A percentile compares a stretch with the other conserved stretches of the same genome.
phyloP scores from a whole-genome alignment of 2,113 vertebrate genomes.

The Corythaixoides concolor region DNA sequence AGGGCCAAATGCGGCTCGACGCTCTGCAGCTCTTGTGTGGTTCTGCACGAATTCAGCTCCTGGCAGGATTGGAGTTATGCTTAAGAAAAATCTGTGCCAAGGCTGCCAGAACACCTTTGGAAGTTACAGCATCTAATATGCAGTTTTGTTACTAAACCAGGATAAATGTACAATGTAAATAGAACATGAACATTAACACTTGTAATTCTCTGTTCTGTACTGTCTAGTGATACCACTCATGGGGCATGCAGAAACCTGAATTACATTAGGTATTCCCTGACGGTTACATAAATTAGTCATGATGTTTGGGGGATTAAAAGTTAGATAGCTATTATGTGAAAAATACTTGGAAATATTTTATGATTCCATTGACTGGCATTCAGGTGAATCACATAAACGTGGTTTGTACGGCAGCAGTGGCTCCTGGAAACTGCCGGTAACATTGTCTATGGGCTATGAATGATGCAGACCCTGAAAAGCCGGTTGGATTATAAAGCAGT shows the following conservation, averaged over 20 bases:
- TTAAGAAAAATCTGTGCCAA: not conserved
- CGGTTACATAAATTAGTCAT: conserved; percentile 64
- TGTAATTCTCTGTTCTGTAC: not conserved
- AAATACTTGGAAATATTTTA: conserved; percentile 15
- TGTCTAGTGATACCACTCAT: not conserved
- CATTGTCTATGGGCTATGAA: not conserved
- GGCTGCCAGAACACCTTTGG: not conserved
- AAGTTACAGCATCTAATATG: conserved; percentile 19
- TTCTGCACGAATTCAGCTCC: not conserved
- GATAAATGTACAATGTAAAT: conserved; percentile 36
- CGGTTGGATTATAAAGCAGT: conserved; percentile 40
- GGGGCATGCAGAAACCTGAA: conserved; percentile 37
- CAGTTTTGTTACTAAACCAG: conserved; percentile 36
- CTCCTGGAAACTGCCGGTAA: not conserved
- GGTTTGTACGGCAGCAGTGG: conserved; percentile 5
- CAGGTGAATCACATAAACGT: conserved; percentile 15
- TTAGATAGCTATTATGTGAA: conserved; percentile 30
- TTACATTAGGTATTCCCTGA: conserved; percentile 50
- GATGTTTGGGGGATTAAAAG: conserved; percentile 49
- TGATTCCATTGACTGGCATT: conserved; percentile 32
- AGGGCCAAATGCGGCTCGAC: not conserved
- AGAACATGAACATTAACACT: conserved; percentile 53
- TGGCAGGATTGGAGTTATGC: not conserved
- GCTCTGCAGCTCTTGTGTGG: not conserved
- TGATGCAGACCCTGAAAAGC: not conserved